A percentile compares a stretch with the other conserved stretches of the same genome.
These are phyloP conservation scores for Edolisoma coerulescens DNA, from an alignment of 2,113 vertebrate species.

Conservation along the genomic window DNA sequence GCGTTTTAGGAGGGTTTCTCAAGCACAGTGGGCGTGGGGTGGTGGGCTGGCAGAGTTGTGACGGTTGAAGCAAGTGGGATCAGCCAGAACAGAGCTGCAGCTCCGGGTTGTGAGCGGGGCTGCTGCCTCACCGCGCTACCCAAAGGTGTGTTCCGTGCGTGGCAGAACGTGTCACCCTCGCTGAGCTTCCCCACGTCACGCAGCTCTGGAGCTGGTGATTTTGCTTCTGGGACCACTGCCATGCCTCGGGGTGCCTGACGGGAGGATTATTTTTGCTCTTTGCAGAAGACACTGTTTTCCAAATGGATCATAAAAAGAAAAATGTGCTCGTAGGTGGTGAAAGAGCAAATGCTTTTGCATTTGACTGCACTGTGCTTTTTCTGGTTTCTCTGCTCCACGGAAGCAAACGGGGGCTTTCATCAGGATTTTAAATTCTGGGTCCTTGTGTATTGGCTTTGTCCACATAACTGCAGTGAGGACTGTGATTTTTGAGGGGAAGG, in stretches of 20 bases:
- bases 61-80: background rate
- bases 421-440: background rate
- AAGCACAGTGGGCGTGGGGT: background rate
- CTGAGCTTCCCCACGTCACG: background rate
- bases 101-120: background rate
- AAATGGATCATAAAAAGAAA: slow-evolving; percentile 36
- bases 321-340: slow-evolving; percentile 48
- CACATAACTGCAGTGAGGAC: background rate
- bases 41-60: background rate
- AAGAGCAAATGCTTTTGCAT: slow-evolving; percentile 27
- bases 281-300: slow-evolving; percentile 43
- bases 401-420: background rate
- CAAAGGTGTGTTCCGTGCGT: background rate
- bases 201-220: background rate
- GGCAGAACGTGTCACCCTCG: background rate
- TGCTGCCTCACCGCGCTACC: background rate
- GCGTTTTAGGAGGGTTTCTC: background rate
- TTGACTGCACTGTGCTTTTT: slow-evolving; percentile 16
- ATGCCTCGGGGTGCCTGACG: slow-evolving; percentile 19
- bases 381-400: background rate
- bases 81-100: background rate
- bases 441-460: background rate
- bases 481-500: background rate
- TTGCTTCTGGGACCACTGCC: slow-evolving; percentile 45
- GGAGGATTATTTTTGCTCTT: slow-evolving; percentile 44